Conservation (phyloP, 1,140 invertebrate species). For the Caenorhabditis latens region DNA sequence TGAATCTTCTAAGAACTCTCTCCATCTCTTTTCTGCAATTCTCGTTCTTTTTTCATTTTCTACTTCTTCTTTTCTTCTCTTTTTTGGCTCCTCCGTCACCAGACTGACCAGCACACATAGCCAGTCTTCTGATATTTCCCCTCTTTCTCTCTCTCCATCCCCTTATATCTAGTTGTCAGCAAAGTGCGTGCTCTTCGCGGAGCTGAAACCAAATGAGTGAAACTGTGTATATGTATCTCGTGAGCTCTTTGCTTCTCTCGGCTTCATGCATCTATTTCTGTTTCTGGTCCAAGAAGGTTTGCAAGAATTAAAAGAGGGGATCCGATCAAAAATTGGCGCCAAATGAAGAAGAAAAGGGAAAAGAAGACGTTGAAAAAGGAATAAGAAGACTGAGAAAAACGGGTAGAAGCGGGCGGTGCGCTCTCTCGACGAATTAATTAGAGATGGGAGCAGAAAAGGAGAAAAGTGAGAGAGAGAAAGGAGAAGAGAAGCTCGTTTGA, state of each 20-base stretch:
- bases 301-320: not conserved
- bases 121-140: conserved; percentile 16
- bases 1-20: conserved; percentile 11
- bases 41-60: conserved; percentile 23
- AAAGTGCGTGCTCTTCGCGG: conserved; percentile 6
- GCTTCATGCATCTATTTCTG: not conserved
- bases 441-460: conserved; percentile 45
- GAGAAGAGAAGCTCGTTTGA: not conserved
- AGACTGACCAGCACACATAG: conserved; percentile 11
- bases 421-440: conserved; percentile 44
- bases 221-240: not conserved
- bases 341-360: not conserved
- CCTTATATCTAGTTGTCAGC: not conserved
- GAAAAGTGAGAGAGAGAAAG: not conserved
- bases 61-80: not conserved
- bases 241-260: not conserved
- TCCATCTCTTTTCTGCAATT: conserved; percentile 1
- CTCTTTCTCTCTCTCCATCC: not conserved
- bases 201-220: conserved; percentile 24
- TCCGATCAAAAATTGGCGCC: not conserved
- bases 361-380: conserved; percentile 7
- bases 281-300: not conserved
- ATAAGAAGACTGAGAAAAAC: not conserved
- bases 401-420: conserved; percentile 7
- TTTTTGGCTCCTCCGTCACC: conserved; percentile 24